Evolutionary conservation across 1,140 invertebrate genomes (phyloP).

Genomic region (Archivesica marissinica): DNA sequence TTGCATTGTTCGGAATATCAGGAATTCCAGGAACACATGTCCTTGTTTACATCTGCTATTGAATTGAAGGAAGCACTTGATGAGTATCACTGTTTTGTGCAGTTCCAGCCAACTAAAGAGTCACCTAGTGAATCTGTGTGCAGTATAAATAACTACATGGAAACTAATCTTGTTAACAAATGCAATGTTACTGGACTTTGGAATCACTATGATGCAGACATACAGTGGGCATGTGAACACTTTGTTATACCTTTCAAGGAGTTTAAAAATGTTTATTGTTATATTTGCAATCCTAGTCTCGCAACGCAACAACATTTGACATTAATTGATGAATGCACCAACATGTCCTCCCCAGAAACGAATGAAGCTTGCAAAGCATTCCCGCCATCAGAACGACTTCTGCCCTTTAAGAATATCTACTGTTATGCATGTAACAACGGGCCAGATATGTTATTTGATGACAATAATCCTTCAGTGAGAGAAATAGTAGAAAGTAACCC

Average conservation of each 20-base stretch:
- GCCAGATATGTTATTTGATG: neutral
- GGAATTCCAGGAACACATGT: neutral
- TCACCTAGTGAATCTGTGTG: neutral
- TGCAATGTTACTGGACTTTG: constrained; percentile 5
- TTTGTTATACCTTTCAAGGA: neutral
- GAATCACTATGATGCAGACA: neutral
- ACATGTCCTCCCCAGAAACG: neutral
- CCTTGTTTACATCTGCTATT: neutral
- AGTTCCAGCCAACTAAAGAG: neutral
- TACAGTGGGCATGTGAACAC: neutral
- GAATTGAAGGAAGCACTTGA: neutral
- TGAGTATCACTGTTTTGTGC: neutral
- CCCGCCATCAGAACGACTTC: neutral
- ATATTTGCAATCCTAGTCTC: constrained; percentile 12
- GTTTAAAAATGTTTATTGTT: constrained; percentile 13
- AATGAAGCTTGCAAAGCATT: neutral
- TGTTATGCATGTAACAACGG: neutral
- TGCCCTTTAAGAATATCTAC: constrained; percentile 3
- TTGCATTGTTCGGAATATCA: no score
- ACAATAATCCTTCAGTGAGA: neutral
- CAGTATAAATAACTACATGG: neutral
- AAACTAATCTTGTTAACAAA: neutral
- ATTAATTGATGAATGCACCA: neutral
- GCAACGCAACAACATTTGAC: neutral
- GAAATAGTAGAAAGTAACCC: neutral